Base-by-base conservation (phyloP, 30 jellyfish, hydroid and myxozoan genomes). In the Aurelia sp. region DNA sequence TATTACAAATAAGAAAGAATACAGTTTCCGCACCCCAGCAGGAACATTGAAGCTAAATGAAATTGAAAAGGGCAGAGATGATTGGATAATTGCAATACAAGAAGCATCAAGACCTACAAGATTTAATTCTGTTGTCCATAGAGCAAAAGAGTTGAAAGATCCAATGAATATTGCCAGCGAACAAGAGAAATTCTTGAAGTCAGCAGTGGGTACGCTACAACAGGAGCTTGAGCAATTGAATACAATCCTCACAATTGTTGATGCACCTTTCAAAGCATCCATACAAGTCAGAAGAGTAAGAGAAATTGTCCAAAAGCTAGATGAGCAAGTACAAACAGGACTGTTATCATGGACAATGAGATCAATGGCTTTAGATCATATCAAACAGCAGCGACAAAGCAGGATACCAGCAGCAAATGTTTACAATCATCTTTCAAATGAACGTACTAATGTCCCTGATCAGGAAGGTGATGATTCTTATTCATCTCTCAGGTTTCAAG, bases 201-300 rank as follows among this genome's bases (percentile, higher is more conserved):
- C 75, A 17, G 88, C 80, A 12, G 85, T 88, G 40, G 79, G 96
- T 15, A 88, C 98, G 13, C 73, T 92, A 76, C 92, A 92, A 70
- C 92, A 87, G 21, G 96, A 92, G 58, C 87, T 92, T 8, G 98
- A 92, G 65, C 98, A 92, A 60, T 89, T 92, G 71, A 89, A 89
- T 44, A 91, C 91, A 23, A 88, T 92, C 35, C 72, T 92, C 3
- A 92, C 91, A 11, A 88, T 92, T 17, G 93, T 92, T 63, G 98
- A 92, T 71, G 98, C 98, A 12, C 98, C 98, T 40, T 78, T 92
- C 40, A 95, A 93, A 62, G 98, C 98, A 5, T 85, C 98, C 35
- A 85, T 85, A 16, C 98, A 92, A 78, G 98, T 92, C 61, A 87
- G 90, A 71, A 87, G 68, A 21, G 96, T 92, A 19, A 74, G 98